Conservation (phyloP, 2,113 vertebrate species). For the Thomomys bottae region DNA sequence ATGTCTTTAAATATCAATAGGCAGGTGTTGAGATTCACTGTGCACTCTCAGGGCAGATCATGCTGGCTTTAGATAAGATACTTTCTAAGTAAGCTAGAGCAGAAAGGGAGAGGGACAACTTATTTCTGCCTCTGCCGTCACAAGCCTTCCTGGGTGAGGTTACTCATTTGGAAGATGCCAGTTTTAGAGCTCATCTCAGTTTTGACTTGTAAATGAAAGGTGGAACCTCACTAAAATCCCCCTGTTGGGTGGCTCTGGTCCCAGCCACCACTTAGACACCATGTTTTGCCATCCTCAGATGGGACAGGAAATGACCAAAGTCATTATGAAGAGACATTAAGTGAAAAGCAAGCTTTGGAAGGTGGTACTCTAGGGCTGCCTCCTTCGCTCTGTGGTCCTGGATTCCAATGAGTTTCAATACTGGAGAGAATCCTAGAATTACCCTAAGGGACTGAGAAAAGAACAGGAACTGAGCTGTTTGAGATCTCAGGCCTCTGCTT, state of each 20-base stretch:
- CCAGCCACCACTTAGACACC: background rate
- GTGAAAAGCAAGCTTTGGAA: background rate
- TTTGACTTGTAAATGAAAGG: slow-evolving; percentile 80
- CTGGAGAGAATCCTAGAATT: background rate
- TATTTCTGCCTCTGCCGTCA: slow-evolving; percentile 69
- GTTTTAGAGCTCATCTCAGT: slow-evolving; percentile 73
- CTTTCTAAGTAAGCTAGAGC: slow-evolving; percentile 44
- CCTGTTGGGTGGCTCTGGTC: slow-evolving; percentile 33
- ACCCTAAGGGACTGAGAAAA: fast-evolving
- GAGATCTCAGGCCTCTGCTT: background rate
- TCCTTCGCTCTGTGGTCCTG: fast-evolving
- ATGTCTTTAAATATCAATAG: slow-evolving; percentile 72
- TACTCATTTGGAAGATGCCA: slow-evolving; percentile 69
- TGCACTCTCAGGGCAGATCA: background rate
- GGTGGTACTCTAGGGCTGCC: fast-evolving
- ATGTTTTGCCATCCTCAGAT: background rate
- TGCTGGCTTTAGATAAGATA: slow-evolving; percentile 12
- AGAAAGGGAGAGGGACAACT: slow-evolving; percentile 34
- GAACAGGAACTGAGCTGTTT: background rate
- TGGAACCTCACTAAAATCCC: slow-evolving; percentile 56
- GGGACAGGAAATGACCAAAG: background rate
- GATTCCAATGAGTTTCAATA: background rate
- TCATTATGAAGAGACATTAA: slow-evolving; percentile 45
- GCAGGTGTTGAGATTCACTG: slow-evolving; percentile 53
- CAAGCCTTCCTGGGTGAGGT: slow-evolving; percentile 15